Evolutionary conservation across 2,797 vertebrate species (phyloP).

Genomic region (Staurois parvus): DNA sequence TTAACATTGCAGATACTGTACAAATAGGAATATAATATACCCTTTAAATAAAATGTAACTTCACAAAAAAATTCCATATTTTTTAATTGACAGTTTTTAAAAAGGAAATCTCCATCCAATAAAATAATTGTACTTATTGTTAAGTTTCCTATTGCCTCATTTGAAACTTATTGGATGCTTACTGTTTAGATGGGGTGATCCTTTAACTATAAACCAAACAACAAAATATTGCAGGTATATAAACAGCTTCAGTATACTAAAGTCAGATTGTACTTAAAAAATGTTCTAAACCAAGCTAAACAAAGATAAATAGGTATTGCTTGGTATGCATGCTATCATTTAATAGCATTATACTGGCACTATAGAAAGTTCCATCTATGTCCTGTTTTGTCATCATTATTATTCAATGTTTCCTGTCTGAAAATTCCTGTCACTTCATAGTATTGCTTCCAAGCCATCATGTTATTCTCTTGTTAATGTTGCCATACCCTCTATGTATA

Average conservation of each 20-base stretch:
- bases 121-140: neutral
- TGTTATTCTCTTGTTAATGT: conserved; percentile 14
- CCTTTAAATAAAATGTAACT: neutral
- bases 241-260: neutral
- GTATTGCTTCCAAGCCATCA: conserved; percentile 13
- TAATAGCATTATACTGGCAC: conserved; percentile 35
- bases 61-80: neutral
- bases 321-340: conserved; percentile 29
- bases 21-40: neutral
- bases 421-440: conserved; percentile 39
- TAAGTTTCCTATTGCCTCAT: neutral
- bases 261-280: conserved; percentile 61
- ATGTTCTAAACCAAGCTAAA: conserved; percentile 42
- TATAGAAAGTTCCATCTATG: conserved; percentile 25
- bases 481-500: neutral
- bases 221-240: neutral
- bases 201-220: neutral
- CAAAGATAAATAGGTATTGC: conserved; percentile 37
- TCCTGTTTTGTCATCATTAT: conserved; percentile 44
- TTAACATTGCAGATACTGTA: neutral
- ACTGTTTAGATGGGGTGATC: neutral
- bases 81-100: too few species aligned
- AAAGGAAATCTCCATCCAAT: too few species aligned
- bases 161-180: neutral
- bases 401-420: conserved; percentile 29